Evolutionary conservation across 2,888 invertebrate species (phyloP).

Genomic region (Acronicta leporina): DNA sequence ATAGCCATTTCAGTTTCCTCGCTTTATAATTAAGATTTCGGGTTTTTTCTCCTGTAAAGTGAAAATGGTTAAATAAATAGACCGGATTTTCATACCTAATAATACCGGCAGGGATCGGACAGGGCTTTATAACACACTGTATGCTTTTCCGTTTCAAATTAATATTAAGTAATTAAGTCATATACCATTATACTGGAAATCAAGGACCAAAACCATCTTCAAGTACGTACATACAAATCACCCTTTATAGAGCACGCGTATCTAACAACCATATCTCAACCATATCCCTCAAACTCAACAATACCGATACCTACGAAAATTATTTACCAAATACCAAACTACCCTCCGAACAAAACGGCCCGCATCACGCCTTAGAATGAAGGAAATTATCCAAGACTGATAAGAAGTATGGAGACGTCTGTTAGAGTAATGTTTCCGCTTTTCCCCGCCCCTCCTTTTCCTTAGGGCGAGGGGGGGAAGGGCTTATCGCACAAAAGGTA

Average conservation of each 20-base stretch:
- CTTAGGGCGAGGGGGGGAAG: slow-evolving; percentile 61
- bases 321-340: slow-evolving; percentile 53
- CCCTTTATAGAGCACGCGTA: slow-evolving; percentile 25
- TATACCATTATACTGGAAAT: too few species aligned
- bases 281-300: slow-evolving; percentile 43
- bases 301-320: slow-evolving; percentile 46
- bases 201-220: slow-evolving; percentile 15
- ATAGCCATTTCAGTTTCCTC: too few species aligned
- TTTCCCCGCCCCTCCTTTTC: slow-evolving; percentile 53
- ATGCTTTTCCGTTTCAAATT: too few species aligned
- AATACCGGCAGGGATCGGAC: too few species aligned
- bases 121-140: too few species aligned
- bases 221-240: slow-evolving; percentile 29
- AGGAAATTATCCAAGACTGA: slow-evolving; percentile 83
- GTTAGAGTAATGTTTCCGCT: slow-evolving; percentile 84
- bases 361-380: slow-evolving; percentile 69
- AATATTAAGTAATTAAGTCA: too few species aligned
- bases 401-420: slow-evolving; percentile 84
- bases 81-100: too few species aligned
- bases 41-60: too few species aligned
- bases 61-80: too few species aligned
- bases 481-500: slow-evolving; percentile 88
- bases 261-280: slow-evolving; percentile 4
- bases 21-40: too few species aligned
- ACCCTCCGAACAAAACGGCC: slow-evolving; percentile 58